Evolutionary conservation across 2,797 vertebrate species (phyloP).

Genomic region (Characodon lateralis): DNA sequence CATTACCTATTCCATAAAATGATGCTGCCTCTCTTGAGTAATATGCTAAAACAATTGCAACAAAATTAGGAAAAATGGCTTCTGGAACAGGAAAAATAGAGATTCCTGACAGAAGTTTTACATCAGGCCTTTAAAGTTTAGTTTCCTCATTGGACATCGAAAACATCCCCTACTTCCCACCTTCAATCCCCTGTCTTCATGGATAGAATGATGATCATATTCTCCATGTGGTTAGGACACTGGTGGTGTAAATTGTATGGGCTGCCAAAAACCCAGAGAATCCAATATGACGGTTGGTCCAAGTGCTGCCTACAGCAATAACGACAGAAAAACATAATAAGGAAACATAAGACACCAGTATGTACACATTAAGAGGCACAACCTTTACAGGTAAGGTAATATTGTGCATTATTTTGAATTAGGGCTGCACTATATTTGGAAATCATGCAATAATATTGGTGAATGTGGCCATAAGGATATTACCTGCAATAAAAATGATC

Average conservation of each 20-base stretch:
- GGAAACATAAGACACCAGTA: too few relatives aligned
- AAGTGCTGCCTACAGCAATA: slow-evolving; percentile 27
- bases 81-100: neutral
- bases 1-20: slow-evolving; percentile 22
- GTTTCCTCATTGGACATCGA: neutral
- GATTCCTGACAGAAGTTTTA: neutral
- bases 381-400: too few relatives aligned
- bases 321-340: neutral
- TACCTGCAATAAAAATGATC: too few relatives aligned
- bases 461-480: too few relatives aligned
- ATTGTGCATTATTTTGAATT: too few relatives aligned
- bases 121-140: slow-evolving; percentile 5
- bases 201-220: too few relatives aligned
- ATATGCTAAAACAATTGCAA: neutral
- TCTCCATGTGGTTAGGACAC: too few relatives aligned
- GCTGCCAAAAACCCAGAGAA: too few relatives aligned
- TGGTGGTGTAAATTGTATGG: too few relatives aligned
- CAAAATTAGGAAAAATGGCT: neutral
- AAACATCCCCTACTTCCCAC: slow-evolving; percentile 1
- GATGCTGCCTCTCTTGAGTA: slow-evolving; percentile 5
- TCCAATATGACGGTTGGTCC: neutral
- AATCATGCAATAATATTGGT: too few relatives aligned
- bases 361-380: too few relatives aligned
- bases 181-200: neutral
- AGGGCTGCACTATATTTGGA: too few relatives aligned